Percentiles rank a stretch among this genome's conserved stretches.
phyloP scores from a whole-genome alignment of 2,797 vertebrate species.

The Coracias cyanogaster region DNA sequence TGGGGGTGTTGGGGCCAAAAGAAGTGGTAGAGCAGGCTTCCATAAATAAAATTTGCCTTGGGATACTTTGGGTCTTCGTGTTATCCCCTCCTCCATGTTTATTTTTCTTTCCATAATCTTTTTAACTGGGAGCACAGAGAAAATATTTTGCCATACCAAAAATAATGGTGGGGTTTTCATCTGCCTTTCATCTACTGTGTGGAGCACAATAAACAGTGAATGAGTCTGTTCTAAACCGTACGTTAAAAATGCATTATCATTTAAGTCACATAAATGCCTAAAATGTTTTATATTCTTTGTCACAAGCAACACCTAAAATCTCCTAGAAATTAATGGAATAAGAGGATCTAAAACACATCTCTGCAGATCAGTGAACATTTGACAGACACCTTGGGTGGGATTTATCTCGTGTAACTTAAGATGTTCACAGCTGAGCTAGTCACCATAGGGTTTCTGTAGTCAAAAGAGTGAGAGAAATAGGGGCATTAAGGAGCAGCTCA shows the following conservation, averaged over 20 bases:
- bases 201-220: not conserved
- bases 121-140: not conserved
- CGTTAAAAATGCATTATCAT: not conserved
- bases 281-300: not conserved
- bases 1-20: not conserved
- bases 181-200: not conserved
- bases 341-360: not conserved
- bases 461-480: not conserved
- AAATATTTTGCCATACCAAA: not conserved
- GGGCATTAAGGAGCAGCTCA: not conserved
- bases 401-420: not conserved
- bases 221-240: not conserved
- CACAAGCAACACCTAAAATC: constrained; percentile 6
- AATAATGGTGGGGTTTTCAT: not conserved
- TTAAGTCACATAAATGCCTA: not conserved
- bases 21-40: not conserved
- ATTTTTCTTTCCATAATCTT: not conserved
- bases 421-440: not conserved
- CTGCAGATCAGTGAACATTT: not conserved
- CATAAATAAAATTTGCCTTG: not conserved
- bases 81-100: not conserved
- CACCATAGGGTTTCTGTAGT: not conserved
- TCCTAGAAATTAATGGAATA: constrained; percentile 5
- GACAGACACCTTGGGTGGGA: not conserved
- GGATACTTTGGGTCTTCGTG: not conserved